Conservation (phyloP, 2,888 invertebrate genomes). For the Eumerus sabulonum region DNA sequence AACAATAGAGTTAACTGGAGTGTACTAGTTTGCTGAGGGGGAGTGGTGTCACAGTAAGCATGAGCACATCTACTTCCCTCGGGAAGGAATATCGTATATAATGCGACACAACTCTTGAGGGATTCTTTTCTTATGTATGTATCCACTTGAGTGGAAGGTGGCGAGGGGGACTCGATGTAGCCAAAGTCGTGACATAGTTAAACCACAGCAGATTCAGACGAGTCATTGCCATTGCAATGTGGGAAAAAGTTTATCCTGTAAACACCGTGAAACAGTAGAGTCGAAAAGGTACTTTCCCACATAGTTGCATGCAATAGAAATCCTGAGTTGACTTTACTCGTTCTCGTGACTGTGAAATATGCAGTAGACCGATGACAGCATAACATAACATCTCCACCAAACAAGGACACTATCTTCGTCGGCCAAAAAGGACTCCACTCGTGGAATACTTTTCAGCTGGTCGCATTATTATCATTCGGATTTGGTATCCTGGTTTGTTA, state of each 20-base stretch:
- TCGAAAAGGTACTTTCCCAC: neutral
- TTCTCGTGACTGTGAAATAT: no score
- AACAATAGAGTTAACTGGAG: slow-evolving; percentile 54
- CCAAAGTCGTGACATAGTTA: slow-evolving; percentile 64
- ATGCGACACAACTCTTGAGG: slow-evolving; percentile 62
- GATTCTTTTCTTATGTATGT: slow-evolving; percentile 40
- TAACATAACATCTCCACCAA: slow-evolving; percentile 11
- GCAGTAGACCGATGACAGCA: neutral
- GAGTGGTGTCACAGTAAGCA: slow-evolving; percentile 29
- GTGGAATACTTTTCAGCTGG: slow-evolving; percentile 25
- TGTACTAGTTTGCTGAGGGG: slow-evolving; percentile 28
- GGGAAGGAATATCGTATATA: slow-evolving; percentile 56
- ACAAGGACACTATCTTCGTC: slow-evolving; percentile 33
- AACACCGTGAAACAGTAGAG: slow-evolving; percentile 28
- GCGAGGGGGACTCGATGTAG: slow-evolving; percentile 34
- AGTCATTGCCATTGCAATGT: slow-evolving; percentile 55
- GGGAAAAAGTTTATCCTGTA: slow-evolving; percentile 41
- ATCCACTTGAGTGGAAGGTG: slow-evolving; percentile 53
- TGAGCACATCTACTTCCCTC: slow-evolving; percentile 51
- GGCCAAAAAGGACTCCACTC: slow-evolving; percentile 29
- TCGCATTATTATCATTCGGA: slow-evolving; percentile 39
- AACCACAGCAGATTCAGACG: slow-evolving; percentile 42
- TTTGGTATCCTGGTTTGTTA: slow-evolving; percentile 50
- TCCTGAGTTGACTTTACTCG: no score
- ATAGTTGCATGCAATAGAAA: no score